These are phyloP conservation scores for Kryphioiulus occultus DNA, from an alignment of 2,888 invertebrate genomes.

Conservation along the genomic window DNA sequence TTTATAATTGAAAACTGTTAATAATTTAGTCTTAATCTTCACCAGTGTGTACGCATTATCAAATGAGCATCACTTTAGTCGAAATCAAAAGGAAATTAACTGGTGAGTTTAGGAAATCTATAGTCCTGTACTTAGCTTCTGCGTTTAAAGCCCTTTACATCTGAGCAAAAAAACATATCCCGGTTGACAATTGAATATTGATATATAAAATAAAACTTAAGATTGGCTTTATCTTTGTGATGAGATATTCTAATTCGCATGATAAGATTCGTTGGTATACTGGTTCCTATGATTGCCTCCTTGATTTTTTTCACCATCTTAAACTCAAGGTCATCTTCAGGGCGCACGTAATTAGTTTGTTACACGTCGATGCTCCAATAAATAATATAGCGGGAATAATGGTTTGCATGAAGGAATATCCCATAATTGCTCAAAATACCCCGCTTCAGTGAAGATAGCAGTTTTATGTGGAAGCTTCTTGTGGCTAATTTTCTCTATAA, in stretches of 20 bases:
- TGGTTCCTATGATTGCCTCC: neutral
- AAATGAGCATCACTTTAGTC: no score
- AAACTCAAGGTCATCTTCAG: neutral
- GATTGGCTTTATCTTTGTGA: neutral
- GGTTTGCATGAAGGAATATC: neutral
- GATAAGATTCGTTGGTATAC: neutral
- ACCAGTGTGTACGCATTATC: no score
- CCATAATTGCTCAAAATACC: constrained; percentile 10
- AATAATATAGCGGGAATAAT: neutral
- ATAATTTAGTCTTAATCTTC: no score
- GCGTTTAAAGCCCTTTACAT: neutral
- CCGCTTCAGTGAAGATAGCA: neutral
- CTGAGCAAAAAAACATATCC: neutral
- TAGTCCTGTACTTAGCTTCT: no score
- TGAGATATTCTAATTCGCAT: neutral
- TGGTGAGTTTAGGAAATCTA: no score
- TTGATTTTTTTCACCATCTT: neutral
- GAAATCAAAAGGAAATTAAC: no score
- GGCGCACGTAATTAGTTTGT: neutral
- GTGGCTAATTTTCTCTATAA: neutral
- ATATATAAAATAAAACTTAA: neutral
- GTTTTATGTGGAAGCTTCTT: neutral
- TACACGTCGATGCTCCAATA: constrained; percentile 4
- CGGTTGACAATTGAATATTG: neutral
- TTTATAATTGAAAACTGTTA: no score